phyloP scores from a whole-genome alignment of 2,888 invertebrate genomes.

The Emmelina monodactyla region DNA sequence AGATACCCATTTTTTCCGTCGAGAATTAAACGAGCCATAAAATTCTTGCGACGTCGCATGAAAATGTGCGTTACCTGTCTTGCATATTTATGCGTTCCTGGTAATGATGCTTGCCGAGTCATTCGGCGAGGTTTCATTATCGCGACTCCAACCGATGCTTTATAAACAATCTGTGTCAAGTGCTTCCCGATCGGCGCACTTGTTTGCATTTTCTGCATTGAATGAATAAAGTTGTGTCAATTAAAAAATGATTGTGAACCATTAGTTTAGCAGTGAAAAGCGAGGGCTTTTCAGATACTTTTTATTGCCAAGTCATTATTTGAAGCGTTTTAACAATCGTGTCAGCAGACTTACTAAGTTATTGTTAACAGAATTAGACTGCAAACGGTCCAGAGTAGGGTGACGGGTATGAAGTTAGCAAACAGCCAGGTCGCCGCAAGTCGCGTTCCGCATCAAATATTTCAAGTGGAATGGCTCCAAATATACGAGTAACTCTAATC shows the following conservation, averaged over 20 bases:
- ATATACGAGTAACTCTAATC: slow-evolving; percentile 59
- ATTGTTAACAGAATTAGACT: slow-evolving; percentile 60
- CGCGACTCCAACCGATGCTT: slow-evolving; percentile 42
- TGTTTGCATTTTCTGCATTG: slow-evolving; percentile 37
- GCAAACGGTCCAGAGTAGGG: not conserved
- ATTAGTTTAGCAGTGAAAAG: not conserved
- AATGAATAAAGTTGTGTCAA: slow-evolving; percentile 22
- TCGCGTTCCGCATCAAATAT: slow-evolving; percentile 57
- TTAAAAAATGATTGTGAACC: slow-evolving; percentile 31
- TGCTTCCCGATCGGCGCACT: slow-evolving; percentile 42
- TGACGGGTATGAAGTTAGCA: not conserved
- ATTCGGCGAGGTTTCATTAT: slow-evolving; percentile 50
- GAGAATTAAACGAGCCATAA: slow-evolving; percentile 65
- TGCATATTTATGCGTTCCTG: slow-evolving; percentile 63
- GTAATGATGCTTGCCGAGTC: slow-evolving; percentile 63
- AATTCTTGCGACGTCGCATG: slow-evolving; percentile 66
- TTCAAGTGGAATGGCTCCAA: slow-evolving; percentile 47
- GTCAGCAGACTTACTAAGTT: no score
- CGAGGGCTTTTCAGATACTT: not conserved
- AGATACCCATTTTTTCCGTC: slow-evolving; percentile 57
- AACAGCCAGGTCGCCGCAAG: slow-evolving; percentile 26
- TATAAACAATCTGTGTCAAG: slow-evolving; percentile 52
- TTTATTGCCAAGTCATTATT: no score
- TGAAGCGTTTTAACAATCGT: no score
- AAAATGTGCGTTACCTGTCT: slow-evolving; percentile 66